A percentile compares a stretch with the other conserved stretches of the same genome.
Conservation (phyloP, 2,888 invertebrate genomes). For the Parascotia fuliginaria region DNA sequence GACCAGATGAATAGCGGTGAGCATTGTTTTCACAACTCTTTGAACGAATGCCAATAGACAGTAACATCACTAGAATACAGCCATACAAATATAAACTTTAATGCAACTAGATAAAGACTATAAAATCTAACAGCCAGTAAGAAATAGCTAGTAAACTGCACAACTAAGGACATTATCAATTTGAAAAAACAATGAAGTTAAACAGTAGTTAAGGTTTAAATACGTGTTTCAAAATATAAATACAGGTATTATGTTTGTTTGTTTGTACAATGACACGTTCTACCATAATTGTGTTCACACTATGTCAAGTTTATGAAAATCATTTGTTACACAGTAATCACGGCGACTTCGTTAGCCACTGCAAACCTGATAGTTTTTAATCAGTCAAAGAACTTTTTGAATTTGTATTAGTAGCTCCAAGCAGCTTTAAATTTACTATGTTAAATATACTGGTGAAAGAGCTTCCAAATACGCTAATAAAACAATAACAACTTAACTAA, state of each 20-base stretch:
- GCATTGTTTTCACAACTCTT: conserved; percentile 47
- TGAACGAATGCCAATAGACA: conserved; percentile 45
- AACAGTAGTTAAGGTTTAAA: conserved; percentile 4
- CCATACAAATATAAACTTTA: conserved; percentile 16
- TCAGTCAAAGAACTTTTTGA: no score
- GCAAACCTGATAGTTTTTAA: no score
- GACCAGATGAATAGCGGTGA: conserved; percentile 39
- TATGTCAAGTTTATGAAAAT: no score
- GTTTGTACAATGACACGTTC: background rate
- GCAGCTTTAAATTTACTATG: no score
- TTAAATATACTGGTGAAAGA: no score
- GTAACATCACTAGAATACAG: conserved; percentile 23
- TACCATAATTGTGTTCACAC: no score
- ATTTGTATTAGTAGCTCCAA: no score
- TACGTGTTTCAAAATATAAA: conserved; percentile 1
- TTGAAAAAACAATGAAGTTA: conserved; percentile 8
- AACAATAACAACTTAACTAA: no score
- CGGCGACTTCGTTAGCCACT: no score
- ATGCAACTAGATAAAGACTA: background rate
- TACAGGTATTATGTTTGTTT: background rate
- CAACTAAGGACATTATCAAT: conserved; percentile 32
- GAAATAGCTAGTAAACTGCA: conserved; percentile 11
- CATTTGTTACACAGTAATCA: no score
- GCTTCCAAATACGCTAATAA: no score
- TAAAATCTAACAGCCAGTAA: background rate